A percentile compares a stretch with the other conserved stretches of the same genome.
Conservation (phyloP, 2,888 invertebrate genomes). For the Trissolcus brochymenae region DNA sequence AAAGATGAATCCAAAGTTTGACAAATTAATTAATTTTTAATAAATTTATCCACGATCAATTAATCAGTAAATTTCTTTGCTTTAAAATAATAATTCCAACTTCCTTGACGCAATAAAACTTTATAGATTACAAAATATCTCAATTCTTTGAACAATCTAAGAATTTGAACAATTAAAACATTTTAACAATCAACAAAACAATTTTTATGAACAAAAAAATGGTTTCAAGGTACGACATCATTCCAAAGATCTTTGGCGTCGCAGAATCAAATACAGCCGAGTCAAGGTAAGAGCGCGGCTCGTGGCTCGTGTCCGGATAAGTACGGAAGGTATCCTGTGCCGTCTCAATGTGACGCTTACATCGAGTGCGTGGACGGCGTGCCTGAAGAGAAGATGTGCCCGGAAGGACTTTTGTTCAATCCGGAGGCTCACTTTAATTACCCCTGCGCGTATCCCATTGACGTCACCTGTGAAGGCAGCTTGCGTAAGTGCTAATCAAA, state of each 20-base stretch:
- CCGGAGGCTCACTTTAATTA: constrained; percentile 83
- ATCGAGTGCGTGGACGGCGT: constrained; percentile 86
- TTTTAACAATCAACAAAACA: no score
- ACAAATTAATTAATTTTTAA: neutral
- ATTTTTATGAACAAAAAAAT: neutral
- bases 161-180: no score
- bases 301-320: constrained; percentile 80
- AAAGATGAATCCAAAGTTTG: no score
- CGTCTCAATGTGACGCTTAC: constrained; percentile 86
- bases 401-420: constrained; percentile 84
- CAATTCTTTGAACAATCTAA: neutral
- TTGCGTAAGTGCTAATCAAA: constrained; percentile 68
- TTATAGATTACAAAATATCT: neutral
- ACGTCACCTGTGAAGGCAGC: constrained; percentile 85
- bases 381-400: constrained; percentile 85
- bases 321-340: constrained; percentile 83
- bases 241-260: constrained; percentile 39
- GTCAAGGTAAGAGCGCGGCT: constrained; percentile 30
- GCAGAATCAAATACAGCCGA: constrained; percentile 45
- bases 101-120: neutral
- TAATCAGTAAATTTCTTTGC: no score
- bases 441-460: constrained; percentile 91
- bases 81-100: neutral
- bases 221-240: constrained; percentile 43
- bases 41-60: neutral